Base-by-base conservation (phyloP, 2,113 vertebrate species). In the Vimba vimba region DNA sequence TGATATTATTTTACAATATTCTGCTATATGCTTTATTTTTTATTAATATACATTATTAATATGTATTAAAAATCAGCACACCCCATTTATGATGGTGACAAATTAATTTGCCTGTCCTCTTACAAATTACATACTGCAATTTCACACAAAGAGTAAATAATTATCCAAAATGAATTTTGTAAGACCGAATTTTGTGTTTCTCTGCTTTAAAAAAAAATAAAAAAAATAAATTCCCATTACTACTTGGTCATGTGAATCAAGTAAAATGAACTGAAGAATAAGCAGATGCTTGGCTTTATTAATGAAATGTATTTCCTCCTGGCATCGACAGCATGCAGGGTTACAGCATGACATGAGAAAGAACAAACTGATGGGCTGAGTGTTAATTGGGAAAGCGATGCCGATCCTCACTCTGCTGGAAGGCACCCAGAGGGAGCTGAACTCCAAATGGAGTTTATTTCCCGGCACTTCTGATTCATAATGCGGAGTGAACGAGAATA, bases 311-410 rank as follows among this genome's bases (percentile, higher is more conserved):
- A 79, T 86, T 92, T 80, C 87, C 84, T 80, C 86, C 88, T 71
- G 60, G 89, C 90, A 84, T 89, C 79, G 17, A 82, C 87, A 87
- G 59, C 88, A 87, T 85, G 85, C 47, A 85, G 86, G 55, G 87
- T 89, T 84, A 85, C 60, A 84, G 47, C 91, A 90, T 91, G 90
- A 90, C 92, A 91, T 82, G 27, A 84, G 89, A 90, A 91, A 74
- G 78, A 89, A 89, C 45, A 62, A 85, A 91, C 93, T 88, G 59
- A 90, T 90, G 89, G 85, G 88, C 89, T 91, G 91, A 93, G 94
- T 94, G 93, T 94, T 94, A 93, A 95, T 94, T 93, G 91, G 90
- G 89, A 92, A 93, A 91, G 89, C 77, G 82, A 88, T 88, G 84
- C 91, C 91, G 91, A 91, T 94, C 77, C 86, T 87, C 60, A 73